A percentile compares a stretch with the other conserved stretches of the same genome.
These are phyloP conservation scores for Trichonephila clavipes DNA, from an alignment of 1,140 invertebrate genomes.

Conservation along the genomic window DNA sequence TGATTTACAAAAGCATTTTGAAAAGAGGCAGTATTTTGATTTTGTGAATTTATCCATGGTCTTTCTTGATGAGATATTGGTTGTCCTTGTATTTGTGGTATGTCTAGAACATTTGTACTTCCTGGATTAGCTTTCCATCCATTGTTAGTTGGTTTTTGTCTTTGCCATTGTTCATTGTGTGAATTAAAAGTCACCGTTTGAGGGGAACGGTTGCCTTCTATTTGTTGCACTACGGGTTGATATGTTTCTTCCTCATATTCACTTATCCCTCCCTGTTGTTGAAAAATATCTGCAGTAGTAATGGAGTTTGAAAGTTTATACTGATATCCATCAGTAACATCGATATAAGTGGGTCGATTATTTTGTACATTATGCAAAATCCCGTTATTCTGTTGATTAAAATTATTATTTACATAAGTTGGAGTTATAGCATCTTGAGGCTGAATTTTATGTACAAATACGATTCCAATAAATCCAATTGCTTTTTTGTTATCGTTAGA, in stretches of 20 bases:
- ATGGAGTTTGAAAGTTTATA: neutral
- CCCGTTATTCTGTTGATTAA: neutral
- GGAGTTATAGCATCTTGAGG: neutral
- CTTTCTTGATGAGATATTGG: neutral
- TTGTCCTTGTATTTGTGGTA: neutral
- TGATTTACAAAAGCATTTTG: neutral
- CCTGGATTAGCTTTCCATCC: neutral
- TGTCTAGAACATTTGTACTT: neutral
- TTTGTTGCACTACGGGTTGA: neutral
- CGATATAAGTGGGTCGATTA: neutral
- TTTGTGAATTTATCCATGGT: conserved; percentile 3
- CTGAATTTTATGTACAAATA: conserved; percentile 49
- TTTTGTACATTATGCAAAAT: neutral
- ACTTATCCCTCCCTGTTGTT: neutral
- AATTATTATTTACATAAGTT: neutral
- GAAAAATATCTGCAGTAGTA: neutral
- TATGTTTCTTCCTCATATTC: neutral
- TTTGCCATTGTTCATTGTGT: conserved; percentile 2
- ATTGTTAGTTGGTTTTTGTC: neutral
- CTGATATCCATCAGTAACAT: neutral
- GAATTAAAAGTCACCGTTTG: neutral
- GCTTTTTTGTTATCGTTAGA: conserved; percentile 11
- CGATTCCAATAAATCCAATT: conserved; percentile 53
- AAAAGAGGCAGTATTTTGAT: neutral
- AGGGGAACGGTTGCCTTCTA: neutral